Base-by-base conservation (phyloP, 1,140 invertebrate genomes). In the Branchinecta lindahli region DNA sequence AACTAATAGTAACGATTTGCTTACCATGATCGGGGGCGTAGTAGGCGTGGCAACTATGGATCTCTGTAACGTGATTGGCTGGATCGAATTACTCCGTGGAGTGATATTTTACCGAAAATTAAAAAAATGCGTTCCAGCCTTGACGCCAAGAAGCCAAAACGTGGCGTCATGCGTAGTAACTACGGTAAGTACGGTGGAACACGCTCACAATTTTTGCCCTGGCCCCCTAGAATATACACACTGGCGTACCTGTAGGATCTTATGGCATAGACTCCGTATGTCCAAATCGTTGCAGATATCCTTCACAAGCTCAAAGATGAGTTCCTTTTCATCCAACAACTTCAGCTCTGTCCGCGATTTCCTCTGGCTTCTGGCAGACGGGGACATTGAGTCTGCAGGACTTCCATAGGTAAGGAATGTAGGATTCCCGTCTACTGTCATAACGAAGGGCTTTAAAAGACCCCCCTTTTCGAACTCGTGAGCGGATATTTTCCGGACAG, bases 281-380 rank as follows among this genome's bases (percentile, higher is more conserved):
- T 97, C 94, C 75, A 97, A 79, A 78, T 96, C 94, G 79, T 96
- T 94, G 81, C 92, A 96, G 75, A 96, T 96, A 78, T 96, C 93
- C 81, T 96, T 95, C 76, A 94, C 93, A 82, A 96, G 80, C 80
- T 96, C 93, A 79, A 96, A 95, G 77, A 97, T 94, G 67, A 96
- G 84, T 80, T 96, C 91, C 77, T 91, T 92, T 77, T 96, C 93
- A 75, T 96, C 92, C 70, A 96, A 80, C 66, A 91, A 87, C 75
- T 89, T 84, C 2, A 96, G 83, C 77, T 95, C 91, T 75, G 89
- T 87, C 67, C 91, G 81, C 0, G 87, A 89, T 72, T 88, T 81
- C 18, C 89, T 81, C 73, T 89, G 87, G 21, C 87, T 84, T 69
- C 74, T 70, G 66, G 86, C 78, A 66, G 72, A 44, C n/a, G 69